These are phyloP conservation scores for Polypedilum vanderplanki DNA, from an alignment of 1,140 invertebrate species.

Conservation along the genomic window DNA sequence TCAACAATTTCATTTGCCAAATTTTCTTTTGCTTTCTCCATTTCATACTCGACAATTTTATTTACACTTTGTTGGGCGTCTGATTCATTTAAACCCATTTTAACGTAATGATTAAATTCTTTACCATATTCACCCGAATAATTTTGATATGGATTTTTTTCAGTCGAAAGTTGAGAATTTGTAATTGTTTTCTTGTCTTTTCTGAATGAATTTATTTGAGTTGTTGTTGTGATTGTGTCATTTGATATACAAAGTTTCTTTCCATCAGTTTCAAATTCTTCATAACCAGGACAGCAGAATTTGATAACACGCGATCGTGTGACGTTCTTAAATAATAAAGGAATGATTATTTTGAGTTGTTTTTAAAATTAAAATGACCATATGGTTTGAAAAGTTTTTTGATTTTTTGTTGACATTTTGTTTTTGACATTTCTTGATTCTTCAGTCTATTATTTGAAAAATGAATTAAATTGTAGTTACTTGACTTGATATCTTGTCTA, in stretches of 20 bases:
- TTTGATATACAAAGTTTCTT: neutral
- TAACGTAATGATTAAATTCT: neutral
- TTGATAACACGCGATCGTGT: neutral
- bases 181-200: neutral
- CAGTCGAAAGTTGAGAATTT: neutral
- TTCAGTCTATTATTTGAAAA: too few relatives aligned
- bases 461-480: too few relatives aligned
- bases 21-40: neutral
- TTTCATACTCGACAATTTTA: slow-evolving; percentile 1
- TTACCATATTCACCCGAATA: slow-evolving; percentile 10
- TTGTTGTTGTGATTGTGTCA: neutral
- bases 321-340: neutral
- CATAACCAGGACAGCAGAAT: slow-evolving; percentile 4
- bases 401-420: too few relatives aligned
- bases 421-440: too few relatives aligned
- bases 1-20: neutral
- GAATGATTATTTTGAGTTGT: neutral
- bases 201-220: neutral
- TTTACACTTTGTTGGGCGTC: neutral
- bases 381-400: too few relatives aligned
- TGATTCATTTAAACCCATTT: slow-evolving; percentile 23
- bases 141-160: neutral
- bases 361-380: too few relatives aligned
- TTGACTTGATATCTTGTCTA: too few relatives aligned
- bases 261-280: slow-evolving; percentile 22